Evolutionary conservation across 1,140 invertebrate species (phyloP).

Genomic region (Megalonaias nervosa): DNA sequence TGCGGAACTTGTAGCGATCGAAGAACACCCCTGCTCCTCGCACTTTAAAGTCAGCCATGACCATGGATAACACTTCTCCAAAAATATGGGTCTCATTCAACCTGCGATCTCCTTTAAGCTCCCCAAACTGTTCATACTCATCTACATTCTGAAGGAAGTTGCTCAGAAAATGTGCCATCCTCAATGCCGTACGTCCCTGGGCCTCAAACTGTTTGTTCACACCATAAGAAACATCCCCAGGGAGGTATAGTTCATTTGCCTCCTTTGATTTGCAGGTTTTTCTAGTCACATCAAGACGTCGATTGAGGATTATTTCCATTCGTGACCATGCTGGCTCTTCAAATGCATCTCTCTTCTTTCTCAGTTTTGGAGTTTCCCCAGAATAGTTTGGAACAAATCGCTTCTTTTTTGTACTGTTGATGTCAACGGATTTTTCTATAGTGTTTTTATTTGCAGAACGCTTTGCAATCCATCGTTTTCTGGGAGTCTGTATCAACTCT

Average conservation of each 20-base stretch:
- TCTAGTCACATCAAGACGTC: slow-evolving; percentile 52
- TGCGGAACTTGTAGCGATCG: slow-evolving; percentile 94
- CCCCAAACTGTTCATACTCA: slow-evolving; percentile 92
- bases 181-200: slow-evolving; percentile 90
- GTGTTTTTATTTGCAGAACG: slow-evolving; percentile 22
- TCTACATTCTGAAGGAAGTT: slow-evolving; percentile 95
- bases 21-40: slow-evolving; percentile 94
- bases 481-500: slow-evolving; percentile 35
- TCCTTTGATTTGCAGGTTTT: slow-evolving; percentile 53
- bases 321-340: slow-evolving; percentile 49
- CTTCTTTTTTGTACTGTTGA: slow-evolving; percentile 37
- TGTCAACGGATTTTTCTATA: slow-evolving; percentile 16
- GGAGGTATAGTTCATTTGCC: slow-evolving; percentile 55
- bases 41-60: slow-evolving; percentile 89
- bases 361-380: slow-evolving; percentile 37
- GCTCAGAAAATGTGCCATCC: slow-evolving; percentile 95
- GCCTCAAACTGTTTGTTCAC: slow-evolving; percentile 75
- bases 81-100: slow-evolving; percentile 69
- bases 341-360: slow-evolving; percentile 56
- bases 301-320: slow-evolving; percentile 56
- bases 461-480: slow-evolving; percentile 27
- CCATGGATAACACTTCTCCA: slow-evolving; percentile 84
- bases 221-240: slow-evolving; percentile 81
- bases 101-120: slow-evolving; percentile 75
- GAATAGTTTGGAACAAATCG: slow-evolving; percentile 30